A percentile compares a stretch with the other conserved stretches of the same genome.
These are phyloP conservation scores for Xylota sylvarum DNA, from an alignment of 2,888 invertebrate genomes.

Conservation along the genomic window DNA sequence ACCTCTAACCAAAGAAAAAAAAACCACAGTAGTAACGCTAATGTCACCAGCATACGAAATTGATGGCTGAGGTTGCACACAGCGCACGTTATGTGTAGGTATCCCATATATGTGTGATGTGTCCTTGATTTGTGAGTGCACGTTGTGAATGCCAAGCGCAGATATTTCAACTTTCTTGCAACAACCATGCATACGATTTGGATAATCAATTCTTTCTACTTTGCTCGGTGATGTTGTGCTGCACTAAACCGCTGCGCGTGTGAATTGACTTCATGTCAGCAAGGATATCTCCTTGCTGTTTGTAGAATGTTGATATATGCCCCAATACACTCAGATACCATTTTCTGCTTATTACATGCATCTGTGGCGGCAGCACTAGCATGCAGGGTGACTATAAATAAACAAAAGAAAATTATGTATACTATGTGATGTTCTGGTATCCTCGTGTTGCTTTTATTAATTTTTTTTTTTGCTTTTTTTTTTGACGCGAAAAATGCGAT, in stretches of 20 bases:
- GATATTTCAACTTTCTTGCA: conserved; percentile 44
- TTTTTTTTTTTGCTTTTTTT: conserved; percentile 15
- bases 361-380: background rate
- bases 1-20: conserved; percentile 17
- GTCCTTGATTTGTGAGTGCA: conserved; percentile 55
- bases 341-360: conserved; percentile 31
- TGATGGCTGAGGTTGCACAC: conserved; percentile 41
- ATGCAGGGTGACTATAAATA: conserved; percentile 10
- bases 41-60: conserved; percentile 69
- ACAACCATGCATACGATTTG: conserved; percentile 39
- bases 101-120: conserved; percentile 32
- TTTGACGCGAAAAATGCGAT: background rate
- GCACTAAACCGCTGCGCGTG: conserved; percentile 37
- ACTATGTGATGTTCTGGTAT: conserved; percentile 3
- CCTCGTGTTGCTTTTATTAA: conserved; percentile 23
- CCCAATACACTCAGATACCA: conserved; percentile 29
- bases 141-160: conserved; percentile 16
- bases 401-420: conserved; percentile 45
- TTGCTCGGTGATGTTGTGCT: conserved; percentile 8
- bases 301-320: background rate
- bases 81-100: background rate
- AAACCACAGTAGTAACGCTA: conserved; percentile 9
- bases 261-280: conserved; percentile 59
- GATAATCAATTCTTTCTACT: conserved; percentile 59
- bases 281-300: conserved; percentile 21